phyloP scores from a whole-genome alignment of 2,888 invertebrate genomes.

The Brachyopa scutellaris region DNA sequence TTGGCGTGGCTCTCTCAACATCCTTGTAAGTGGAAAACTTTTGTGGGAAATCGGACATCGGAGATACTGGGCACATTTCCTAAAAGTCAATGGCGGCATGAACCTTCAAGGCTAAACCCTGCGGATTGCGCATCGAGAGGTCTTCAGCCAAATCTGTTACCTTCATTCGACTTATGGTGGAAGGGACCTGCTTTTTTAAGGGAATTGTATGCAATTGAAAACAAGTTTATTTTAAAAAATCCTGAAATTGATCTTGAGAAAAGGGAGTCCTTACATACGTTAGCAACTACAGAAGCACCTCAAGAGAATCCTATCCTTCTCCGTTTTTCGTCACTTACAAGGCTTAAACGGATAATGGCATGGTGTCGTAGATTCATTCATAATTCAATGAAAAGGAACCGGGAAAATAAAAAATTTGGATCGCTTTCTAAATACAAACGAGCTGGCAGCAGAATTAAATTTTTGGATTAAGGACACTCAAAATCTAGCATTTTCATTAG shows the following conservation, averaged over 20 bases:
- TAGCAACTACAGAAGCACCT: background rate
- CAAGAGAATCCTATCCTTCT: background rate
- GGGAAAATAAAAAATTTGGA: background rate
- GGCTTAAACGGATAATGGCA: too few species aligned
- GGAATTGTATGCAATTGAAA: slow-evolving; percentile 1
- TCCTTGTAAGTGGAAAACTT: too few species aligned
- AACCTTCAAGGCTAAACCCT: too few species aligned
- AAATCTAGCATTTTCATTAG: background rate
- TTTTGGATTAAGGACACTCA: too few species aligned
- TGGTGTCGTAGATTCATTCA: slow-evolving; percentile 14
- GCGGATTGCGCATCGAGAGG: too few species aligned
- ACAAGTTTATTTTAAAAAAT: background rate
- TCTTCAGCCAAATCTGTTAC: too few species aligned
- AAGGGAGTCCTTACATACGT: background rate
- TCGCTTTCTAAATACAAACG: background rate
- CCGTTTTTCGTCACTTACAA: slow-evolving; percentile 1
- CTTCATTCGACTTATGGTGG: too few species aligned
- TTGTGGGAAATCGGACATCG: too few species aligned
- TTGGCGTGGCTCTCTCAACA: too few species aligned
- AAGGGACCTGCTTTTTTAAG: too few species aligned
- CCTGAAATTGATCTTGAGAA: slow-evolving; percentile 20
- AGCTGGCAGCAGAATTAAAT: background rate
- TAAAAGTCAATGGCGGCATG: too few species aligned
- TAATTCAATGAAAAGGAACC: background rate
- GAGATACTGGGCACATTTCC: too few species aligned